These are phyloP conservation scores for Callitettix versicolor DNA, from an alignment of 1,140 invertebrate species.

Conservation along the genomic window DNA sequence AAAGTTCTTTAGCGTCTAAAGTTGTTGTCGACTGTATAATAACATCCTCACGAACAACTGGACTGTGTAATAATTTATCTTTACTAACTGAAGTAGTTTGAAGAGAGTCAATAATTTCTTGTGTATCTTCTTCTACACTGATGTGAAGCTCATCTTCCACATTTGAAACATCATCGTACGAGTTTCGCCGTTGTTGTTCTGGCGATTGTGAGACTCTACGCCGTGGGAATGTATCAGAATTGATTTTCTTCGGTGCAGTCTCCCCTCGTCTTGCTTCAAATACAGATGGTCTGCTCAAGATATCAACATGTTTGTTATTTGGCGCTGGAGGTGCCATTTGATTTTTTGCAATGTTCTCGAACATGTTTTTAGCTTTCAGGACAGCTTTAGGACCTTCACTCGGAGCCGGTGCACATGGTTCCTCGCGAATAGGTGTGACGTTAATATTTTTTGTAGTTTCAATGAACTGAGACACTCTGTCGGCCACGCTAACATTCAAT, in stretches of 20 bases:
- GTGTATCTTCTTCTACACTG: no score
- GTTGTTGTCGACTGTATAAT: no score
- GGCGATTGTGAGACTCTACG: not conserved
- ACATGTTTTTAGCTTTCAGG: constrained; percentile 50
- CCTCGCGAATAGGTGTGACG: constrained; percentile 26
- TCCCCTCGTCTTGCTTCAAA: constrained; percentile 27
- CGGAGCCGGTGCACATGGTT: not conserved
- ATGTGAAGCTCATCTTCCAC: no score
- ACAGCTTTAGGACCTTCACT: constrained; percentile 44
- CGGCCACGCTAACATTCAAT: constrained; percentile 37
- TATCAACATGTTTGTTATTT: constrained; percentile 36
- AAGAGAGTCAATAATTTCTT: no score
- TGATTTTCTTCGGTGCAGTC: constrained; percentile 11
- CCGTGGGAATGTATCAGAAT: constrained; percentile 6
- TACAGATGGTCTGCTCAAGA: constrained; percentile 38
- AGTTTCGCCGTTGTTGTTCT: not conserved
- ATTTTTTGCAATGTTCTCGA: constrained; percentile 46
- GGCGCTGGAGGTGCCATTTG: constrained; percentile 16
- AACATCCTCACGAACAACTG: no score
- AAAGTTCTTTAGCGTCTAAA: no score
- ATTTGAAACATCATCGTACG: not conserved
- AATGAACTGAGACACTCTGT: constrained; percentile 42
- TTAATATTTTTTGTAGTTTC: constrained; percentile 43
- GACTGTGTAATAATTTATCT: no score
- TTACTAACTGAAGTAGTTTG: no score